Percentiles rank a stretch among this genome's conserved stretches.
Conservation (phyloP, 2,888 invertebrate species). For the Cetonia aurata region DNA sequence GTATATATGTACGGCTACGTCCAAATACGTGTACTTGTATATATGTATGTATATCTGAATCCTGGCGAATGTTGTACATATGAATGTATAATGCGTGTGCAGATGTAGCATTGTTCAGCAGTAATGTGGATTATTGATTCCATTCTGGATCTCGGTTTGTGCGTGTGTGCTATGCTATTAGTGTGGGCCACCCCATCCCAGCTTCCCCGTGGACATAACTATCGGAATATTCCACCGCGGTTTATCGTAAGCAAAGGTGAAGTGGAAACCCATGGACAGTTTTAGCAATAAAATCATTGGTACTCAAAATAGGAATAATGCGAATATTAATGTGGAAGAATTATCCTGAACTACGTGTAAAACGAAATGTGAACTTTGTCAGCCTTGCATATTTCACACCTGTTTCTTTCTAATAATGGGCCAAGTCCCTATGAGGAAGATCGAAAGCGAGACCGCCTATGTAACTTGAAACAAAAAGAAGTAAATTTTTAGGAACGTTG, state of each 20-base stretch:
- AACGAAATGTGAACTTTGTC: too few species aligned
- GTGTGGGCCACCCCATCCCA: slow-evolving; percentile 53
- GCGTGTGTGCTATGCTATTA: slow-evolving; percentile 55
- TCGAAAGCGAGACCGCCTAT: too few species aligned
- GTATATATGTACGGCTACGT: slow-evolving; percentile 18
- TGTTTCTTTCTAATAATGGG: too few species aligned
- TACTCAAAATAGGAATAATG: too few species aligned
- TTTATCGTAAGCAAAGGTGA: slow-evolving; percentile 4
- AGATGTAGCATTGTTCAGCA: slow-evolving; percentile 60
- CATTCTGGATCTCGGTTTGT: slow-evolving; percentile 54
- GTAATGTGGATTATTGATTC: slow-evolving; percentile 59
- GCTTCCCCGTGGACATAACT: slow-evolving; percentile 51
- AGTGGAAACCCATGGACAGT: background rate
- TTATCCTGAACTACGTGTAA: too few species aligned
- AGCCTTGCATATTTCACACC: too few species aligned
- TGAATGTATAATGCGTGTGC: slow-evolving; percentile 63
- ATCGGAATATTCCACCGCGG: slow-evolving; percentile 49
- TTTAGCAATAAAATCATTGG: background rate
- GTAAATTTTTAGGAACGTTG: too few species aligned
- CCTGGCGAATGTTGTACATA: slow-evolving; percentile 48
- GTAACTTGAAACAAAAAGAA: too few species aligned
- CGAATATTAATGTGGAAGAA: too few species aligned
- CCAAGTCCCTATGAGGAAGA: too few species aligned
- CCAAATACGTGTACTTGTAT: slow-evolving; percentile 20
- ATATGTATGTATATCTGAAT: slow-evolving; percentile 21